Base-by-base conservation (phyloP, 2,888 invertebrate genomes). In the Sipunculus nudus region DNA sequence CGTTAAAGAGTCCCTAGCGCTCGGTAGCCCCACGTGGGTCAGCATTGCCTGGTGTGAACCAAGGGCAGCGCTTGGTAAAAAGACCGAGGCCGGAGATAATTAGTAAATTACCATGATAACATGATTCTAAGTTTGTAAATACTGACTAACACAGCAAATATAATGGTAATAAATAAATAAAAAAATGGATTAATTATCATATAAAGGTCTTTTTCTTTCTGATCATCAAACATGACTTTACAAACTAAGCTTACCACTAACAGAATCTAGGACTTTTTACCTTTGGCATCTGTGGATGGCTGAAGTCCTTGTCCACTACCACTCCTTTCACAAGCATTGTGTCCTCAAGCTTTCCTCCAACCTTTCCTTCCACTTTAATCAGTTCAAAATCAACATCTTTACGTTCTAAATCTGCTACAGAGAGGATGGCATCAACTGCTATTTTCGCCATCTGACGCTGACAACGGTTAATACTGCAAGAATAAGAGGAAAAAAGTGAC, bases 211-310 rank as follows among this genome's bases (percentile, higher is more conserved):
- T 10, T 35, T 35, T 35, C 16, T 13, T 13, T 35, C 10, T 16
- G 16, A 16, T 35, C 10, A 35, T 16, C 38, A 35, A 16, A 35
- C 35, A 35, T 13, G 35, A 35, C 35, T 35, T 8, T 16, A n/a
- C n/a, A n/a, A n/a, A n/a, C n/a, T n/a, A n/a, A 32, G 13, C 16
- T 8, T 31, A 31, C 29, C 16, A 16, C 38, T 16, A 48, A 26
- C 23, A 53, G 6, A 47, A 25, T 8, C 29, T 48, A 10, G 43
- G 19, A n/a, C n/a, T n/a, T n/a, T n/a, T 35, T 66, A 89, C 90
- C 87, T 96, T 97, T 0, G 98, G 98, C 99, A 99, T 99, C 87
- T 99, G 99, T 38, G 98, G 95, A 86, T 99, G 98, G 75, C 96
- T 96, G 89, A 98, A 94, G 68, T 97, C 96, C 86, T 99, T 99